These are phyloP conservation scores for Bombus difficillimus DNA, from an alignment of 1,140 invertebrate genomes.

Conservation along the genomic window DNA sequence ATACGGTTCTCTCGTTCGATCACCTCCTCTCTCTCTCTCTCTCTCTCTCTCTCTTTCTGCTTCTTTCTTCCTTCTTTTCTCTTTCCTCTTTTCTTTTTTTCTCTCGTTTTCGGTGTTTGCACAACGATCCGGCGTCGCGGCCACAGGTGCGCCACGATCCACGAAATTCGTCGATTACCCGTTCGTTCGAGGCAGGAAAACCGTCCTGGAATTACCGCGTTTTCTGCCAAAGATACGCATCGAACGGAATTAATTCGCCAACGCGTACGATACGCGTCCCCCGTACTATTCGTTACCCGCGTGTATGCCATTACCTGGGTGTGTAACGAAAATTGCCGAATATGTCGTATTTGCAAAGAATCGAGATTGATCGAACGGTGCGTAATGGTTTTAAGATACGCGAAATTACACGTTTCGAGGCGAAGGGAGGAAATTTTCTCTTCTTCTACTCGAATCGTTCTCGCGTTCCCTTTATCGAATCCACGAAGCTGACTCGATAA, in stretches of 20 bases:
- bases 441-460: no score
- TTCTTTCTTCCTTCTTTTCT: not conserved
- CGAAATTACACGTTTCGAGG: constrained; percentile 13
- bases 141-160: not conserved
- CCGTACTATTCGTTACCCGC: no score
- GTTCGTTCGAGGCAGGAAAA: not conserved
- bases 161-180: not conserved
- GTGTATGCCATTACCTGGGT: not conserved
- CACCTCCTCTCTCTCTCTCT: not conserved
- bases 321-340: constrained; percentile 14
- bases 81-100: no score
- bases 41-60: no score
- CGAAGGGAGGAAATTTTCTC: not conserved
- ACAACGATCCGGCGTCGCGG: not conserved
- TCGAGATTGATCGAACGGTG: not conserved
- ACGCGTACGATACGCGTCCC: not conserved
- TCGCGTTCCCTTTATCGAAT: no score
- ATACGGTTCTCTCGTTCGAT: not conserved
- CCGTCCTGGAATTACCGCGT: constrained; percentile 16
- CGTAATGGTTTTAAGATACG: not conserved
- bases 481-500: no score
- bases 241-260: not conserved
- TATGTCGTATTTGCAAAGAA: constrained; percentile 7
- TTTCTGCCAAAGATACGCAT: not conserved
- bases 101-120: not conserved